phyloP scores from a whole-genome alignment of 2,113 vertebrate species.

The Eretmochelys imbricata region DNA sequence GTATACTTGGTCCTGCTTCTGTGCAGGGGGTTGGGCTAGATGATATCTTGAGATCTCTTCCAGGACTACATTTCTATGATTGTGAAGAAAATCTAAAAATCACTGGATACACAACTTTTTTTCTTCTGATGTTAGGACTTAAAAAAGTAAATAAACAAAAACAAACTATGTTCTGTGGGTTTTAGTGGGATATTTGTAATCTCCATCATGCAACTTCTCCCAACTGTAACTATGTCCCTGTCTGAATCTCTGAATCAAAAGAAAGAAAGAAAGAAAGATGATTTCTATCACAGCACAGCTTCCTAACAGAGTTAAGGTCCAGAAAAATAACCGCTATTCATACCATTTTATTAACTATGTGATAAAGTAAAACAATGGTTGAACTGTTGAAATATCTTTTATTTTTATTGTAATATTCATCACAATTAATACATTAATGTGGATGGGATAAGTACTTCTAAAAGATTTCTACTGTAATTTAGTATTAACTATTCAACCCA shows the following conservation, averaged over 20 bases:
- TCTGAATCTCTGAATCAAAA: not conserved
- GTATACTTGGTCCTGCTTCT: too few species aligned
- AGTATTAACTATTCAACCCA: not conserved
- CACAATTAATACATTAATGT: not conserved
- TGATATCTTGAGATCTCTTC: too few species aligned
- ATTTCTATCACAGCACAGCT: not conserved
- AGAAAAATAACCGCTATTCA: not conserved
- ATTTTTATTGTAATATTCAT: not conserved
- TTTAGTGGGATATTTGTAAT: not conserved
- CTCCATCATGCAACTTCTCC: not conserved
- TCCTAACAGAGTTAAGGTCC: not conserved
- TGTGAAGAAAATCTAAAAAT: not conserved
- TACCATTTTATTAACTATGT: not conserved
- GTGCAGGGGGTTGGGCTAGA: too few species aligned
- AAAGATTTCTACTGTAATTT: not conserved
- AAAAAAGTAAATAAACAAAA: too few species aligned
- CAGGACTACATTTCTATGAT: not conserved
- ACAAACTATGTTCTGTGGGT: accelerated
- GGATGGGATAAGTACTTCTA: not conserved
- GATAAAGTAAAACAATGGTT: not conserved
- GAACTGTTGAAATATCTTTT: not conserved
- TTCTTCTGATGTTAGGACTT: too few species aligned
- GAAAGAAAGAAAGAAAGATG: too few species aligned
- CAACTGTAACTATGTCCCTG: not conserved
- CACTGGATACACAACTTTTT: too few species aligned